These are phyloP conservation scores for Forbesichthys papilliferus DNA, from an alignment of 2,113 vertebrate genomes.

Conservation along the genomic window DNA sequence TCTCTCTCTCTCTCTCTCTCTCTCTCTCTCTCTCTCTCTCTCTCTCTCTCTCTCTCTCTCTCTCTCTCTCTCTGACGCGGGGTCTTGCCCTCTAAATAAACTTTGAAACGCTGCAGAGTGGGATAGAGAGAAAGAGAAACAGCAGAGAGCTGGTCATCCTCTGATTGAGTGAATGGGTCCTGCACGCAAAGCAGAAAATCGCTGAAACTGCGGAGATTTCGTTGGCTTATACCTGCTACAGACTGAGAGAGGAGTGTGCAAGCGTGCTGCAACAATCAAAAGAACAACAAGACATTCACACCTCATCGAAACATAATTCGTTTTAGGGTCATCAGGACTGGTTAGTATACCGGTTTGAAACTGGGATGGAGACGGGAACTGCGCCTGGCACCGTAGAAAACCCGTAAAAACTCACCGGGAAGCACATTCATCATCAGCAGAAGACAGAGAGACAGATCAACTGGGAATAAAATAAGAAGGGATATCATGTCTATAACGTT, in stretches of 20 bases:
- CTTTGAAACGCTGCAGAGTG: slow-evolving; percentile 67
- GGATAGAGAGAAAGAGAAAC: slow-evolving; percentile 59
- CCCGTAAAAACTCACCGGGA: slow-evolving; percentile 51
- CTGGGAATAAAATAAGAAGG: slow-evolving; percentile 51
- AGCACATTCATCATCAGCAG: slow-evolving; percentile 51
- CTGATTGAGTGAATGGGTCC: slow-evolving; percentile 67
- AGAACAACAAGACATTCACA: slow-evolving; percentile 5
- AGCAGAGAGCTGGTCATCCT: slow-evolving; percentile 76
- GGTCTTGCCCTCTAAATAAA: slow-evolving; percentile 82
- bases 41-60: slow-evolving; percentile 21
- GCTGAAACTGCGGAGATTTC: slow-evolving; percentile 64
- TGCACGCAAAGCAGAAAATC: slow-evolving; percentile 67
- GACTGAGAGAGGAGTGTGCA: slow-evolving; percentile 31
- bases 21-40: background rate
- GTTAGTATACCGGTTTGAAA: slow-evolving; percentile 43
- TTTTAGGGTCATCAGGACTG: background rate
- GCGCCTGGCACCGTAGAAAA: slow-evolving; percentile 48
- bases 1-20: too few relatives aligned
- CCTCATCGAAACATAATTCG: background rate
- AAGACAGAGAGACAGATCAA: slow-evolving; percentile 22
- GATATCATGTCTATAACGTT: slow-evolving; percentile 51
- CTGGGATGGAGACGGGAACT: slow-evolving; percentile 55
- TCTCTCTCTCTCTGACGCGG: slow-evolving; percentile 62
- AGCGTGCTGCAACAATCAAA: slow-evolving; percentile 9
- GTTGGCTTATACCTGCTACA: slow-evolving; percentile 36